Evolutionary conservation across 1,140 invertebrate genomes (phyloP).

Genomic region (Scaptomyza pallida): DNA sequence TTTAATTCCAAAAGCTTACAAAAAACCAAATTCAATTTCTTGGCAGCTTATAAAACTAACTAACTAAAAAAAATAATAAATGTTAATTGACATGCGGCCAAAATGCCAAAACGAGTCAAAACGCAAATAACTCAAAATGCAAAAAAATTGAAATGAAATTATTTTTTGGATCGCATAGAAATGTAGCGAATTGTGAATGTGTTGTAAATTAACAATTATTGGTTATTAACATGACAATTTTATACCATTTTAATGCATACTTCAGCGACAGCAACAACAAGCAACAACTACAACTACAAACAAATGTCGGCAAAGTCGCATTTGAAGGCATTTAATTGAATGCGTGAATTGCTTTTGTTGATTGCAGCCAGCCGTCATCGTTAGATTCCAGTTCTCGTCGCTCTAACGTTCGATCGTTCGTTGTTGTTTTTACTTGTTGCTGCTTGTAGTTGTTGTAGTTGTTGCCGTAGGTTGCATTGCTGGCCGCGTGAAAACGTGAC

Average conservation of each 20-base stretch:
- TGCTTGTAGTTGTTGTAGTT: conserved; percentile 36
- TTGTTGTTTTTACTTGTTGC: no score
- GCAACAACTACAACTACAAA: conserved; percentile 25
- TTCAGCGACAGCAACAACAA: conserved; percentile 45
- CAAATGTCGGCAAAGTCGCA: conserved; percentile 76
- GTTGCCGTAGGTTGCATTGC: conserved; percentile 61
- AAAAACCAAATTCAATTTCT: conserved; percentile 26
- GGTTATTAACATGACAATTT: conserved; percentile 83
- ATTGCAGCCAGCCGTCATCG: conserved; percentile 62
- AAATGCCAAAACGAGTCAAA: conserved; percentile 68
- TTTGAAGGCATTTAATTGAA: conserved; percentile 83
- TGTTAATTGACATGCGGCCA: conserved; percentile 67
- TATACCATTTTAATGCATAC: conserved; percentile 81
- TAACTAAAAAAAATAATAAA: conserved; percentile 48
- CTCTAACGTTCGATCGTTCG: no score
- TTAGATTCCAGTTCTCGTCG: conserved; percentile 46
- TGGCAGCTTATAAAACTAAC: conserved; percentile 2
- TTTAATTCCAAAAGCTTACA: conserved; percentile 35
- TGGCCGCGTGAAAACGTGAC: conserved; percentile 81
- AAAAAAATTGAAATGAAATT: conserved; percentile 14
- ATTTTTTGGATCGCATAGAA: conserved; percentile 16
- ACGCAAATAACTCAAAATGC: conserved; percentile 61
- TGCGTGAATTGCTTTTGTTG: conserved; percentile 82
- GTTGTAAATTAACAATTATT: conserved; percentile 83
- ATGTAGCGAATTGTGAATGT: conserved; percentile 43